Evolutionary conservation across 1,140 invertebrate genomes (phyloP), one percentile per base, ranked within the genome.

Genomic region (Conopomorpha cramerella): DNA sequence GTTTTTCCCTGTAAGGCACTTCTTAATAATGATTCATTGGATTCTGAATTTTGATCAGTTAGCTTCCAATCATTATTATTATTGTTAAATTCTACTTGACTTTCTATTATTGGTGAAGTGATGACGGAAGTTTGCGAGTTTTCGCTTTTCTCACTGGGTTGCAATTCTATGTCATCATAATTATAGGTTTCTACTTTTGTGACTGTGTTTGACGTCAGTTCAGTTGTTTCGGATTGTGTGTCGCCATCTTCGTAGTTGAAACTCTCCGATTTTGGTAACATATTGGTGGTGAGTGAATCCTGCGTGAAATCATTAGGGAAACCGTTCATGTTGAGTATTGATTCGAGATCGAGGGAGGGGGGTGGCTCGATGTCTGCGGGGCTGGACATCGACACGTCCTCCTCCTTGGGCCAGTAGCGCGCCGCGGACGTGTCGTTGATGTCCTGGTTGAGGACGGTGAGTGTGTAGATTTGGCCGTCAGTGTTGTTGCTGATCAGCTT

Each of bases 61-160:
- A 87, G 74, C 49, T 90, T 89, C 88, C 87, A 89, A 50, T 90
- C 87, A 67, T 91, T 89, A 55, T 90, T 90, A 45, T 88, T 89
- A 49, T 89, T 89, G 39, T 85, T 84, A 36, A 82, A 83, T 53
- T 81, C 78, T 11, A 73, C 70, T 54, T 78, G 78, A 25, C 61
- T 76, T 51, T 81, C 80, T 49, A 82, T 54, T 61, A 81, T 49
- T 48, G 79, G 53, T 46, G 79, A 77, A 44, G 66, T 48, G 50
- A 84, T 70, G 41, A 80, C 38, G 44, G 78, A 44, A 43, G 55
- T 71, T 29, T 54, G 49, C 44, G 60, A 45, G 34, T 72, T 61
- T 47, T 89, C 86, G 56, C 88, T 87, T 43, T 82, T 84, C 39
- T 87, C 86, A 45, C 63, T 79, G 25, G 58, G 73, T 41, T 82